Evolutionary conservation across 2,888 invertebrate genomes (phyloP).

Genomic region (Diaphora mendica): DNA sequence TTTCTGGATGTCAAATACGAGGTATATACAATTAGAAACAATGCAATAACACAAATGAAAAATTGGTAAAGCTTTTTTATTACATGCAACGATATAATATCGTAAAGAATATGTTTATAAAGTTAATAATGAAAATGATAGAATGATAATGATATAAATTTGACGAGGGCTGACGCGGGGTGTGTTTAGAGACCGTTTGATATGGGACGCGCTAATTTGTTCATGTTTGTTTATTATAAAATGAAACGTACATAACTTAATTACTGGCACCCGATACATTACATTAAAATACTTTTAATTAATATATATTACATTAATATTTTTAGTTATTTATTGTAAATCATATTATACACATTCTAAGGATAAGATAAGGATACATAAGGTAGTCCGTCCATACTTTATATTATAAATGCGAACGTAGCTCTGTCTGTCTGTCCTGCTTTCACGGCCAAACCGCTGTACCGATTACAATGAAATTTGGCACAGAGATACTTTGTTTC

Average conservation of each 20-base stretch:
- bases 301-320: too few relatives aligned
- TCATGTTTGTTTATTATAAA: background rate
- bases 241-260: background rate
- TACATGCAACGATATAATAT: background rate
- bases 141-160: conserved; percentile 23
- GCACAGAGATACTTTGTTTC: too few relatives aligned
- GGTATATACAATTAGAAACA: background rate
- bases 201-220: conserved; percentile 26
- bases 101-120: background rate
- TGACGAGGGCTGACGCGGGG: conserved; percentile 31
- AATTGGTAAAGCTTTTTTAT: background rate
- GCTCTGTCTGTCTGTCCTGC: too few relatives aligned
- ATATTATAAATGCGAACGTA: too few relatives aligned
- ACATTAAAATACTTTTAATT: background rate
- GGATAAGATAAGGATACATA: too few relatives aligned
- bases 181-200: conserved; percentile 29
- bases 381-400: too few relatives aligned
- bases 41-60: background rate
- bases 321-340: too few relatives aligned
- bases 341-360: too few relatives aligned
- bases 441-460: too few relatives aligned
- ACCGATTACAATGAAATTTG: too few relatives aligned
- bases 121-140: background rate
- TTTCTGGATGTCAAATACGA: background rate
- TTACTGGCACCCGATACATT: background rate